A percentile compares a stretch with the other conserved stretches of the same genome.
phyloP scores from a whole-genome alignment of 1,140 invertebrate genomes.

The Carcinoscorpius rotundicauda region DNA sequence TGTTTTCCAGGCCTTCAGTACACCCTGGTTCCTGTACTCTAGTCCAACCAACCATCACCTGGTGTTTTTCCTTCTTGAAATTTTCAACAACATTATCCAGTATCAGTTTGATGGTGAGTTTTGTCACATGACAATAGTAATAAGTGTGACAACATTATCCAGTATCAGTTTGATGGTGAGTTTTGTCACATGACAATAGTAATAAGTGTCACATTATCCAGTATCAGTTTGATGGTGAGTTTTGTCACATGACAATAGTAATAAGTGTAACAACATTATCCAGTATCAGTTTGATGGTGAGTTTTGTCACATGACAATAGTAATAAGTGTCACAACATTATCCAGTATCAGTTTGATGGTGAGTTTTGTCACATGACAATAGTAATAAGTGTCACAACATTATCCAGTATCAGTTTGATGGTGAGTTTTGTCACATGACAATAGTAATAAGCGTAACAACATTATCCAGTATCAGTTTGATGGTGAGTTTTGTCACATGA shows the following conservation, averaged over 20 bases:
- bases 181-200: neutral
- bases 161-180: conserved; percentile 98
- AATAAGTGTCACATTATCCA: conserved; percentile 90
- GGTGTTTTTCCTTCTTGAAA: conserved; percentile 96
- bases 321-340: conserved; percentile 84
- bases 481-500: conserved; percentile 44
- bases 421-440: conserved; percentile 38
- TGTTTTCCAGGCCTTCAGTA: conserved; percentile 67
- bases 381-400: conserved; percentile 74
- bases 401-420: conserved; percentile 99
- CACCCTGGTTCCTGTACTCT: conserved; percentile 97
- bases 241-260: too few relatives aligned
- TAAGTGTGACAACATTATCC: conserved; percentile 82
- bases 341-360: conserved; percentile 99
- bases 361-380: conserved; percentile 24
- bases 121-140: too few relatives aligned
- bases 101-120: conserved; percentile 95
- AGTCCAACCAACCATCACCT: conserved; percentile 93
- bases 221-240: conserved; percentile 96
- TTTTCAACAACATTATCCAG: conserved; percentile 99
- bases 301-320: conserved; percentile 15
- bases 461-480: conserved; percentile 99
- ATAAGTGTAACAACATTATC: conserved; percentile 95
- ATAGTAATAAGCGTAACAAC: conserved; percentile 61
- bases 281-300: conserved; percentile 99